phyloP scores from a whole-genome alignment of 2,888 invertebrate species.

The Ditula angustiorana region DNA sequence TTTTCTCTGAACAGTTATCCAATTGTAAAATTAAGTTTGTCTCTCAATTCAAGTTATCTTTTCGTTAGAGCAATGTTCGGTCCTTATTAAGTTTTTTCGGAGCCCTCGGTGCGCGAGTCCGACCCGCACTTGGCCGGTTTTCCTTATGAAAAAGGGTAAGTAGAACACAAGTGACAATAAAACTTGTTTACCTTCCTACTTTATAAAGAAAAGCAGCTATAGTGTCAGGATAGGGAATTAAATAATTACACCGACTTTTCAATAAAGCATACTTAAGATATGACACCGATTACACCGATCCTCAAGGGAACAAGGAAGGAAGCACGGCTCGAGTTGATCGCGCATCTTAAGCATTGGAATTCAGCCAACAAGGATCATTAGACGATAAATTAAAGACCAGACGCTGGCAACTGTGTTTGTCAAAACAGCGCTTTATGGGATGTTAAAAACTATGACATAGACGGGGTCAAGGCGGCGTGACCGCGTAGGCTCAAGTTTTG shows the following conservation, averaged over 20 bases:
- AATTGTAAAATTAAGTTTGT: too few relatives aligned
- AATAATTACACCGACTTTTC: neutral
- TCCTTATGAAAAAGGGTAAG: too few relatives aligned
- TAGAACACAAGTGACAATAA: too few relatives aligned
- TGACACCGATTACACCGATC: neutral
- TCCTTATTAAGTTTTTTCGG: too few relatives aligned
- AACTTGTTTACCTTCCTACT: too few relatives aligned
- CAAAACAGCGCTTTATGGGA: slow-evolving; percentile 14
- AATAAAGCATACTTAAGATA: neutral
- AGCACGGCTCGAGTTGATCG: neutral
- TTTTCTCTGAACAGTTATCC: too few relatives aligned
- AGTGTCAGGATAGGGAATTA: neutral
- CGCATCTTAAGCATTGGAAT: neutral
- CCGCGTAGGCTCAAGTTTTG: slow-evolving; percentile 77
- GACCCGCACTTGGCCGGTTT: too few relatives aligned
- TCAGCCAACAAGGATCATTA: neutral
- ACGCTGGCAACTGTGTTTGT: slow-evolving; percentile 3
- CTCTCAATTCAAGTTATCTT: too few relatives aligned
- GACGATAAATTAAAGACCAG: neutral
- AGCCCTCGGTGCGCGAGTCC: too few relatives aligned
- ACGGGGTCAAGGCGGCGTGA: slow-evolving; percentile 41
- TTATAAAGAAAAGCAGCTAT: too few relatives aligned
- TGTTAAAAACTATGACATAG: slow-evolving; percentile 14
- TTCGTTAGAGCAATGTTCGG: too few relatives aligned
- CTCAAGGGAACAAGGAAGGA: neutral